phyloP scores from a whole-genome alignment of 2,888 invertebrate genomes.

The Geotrupes spiniger region DNA sequence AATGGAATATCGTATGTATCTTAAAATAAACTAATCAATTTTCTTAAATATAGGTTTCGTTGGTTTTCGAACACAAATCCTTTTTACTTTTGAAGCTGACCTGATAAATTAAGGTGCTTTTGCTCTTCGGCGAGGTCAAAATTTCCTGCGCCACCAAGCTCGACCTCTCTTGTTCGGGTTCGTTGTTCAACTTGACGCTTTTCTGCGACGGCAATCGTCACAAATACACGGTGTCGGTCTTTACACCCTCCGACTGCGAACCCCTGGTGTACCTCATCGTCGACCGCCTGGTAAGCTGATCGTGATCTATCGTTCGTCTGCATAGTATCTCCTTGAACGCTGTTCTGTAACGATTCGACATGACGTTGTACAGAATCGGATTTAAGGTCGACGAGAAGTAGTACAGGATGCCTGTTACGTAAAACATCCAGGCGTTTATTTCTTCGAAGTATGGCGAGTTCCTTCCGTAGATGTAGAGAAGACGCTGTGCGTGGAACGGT shows the following conservation, averaged over 20 bases:
- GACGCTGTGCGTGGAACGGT: constrained; percentile 89
- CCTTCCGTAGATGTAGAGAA: constrained; percentile 75
- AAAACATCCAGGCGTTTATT: constrained; percentile 77
- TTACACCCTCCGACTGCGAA: constrained; percentile 37
- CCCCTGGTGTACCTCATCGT: constrained; percentile 59
- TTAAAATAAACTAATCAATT: too few relatives aligned
- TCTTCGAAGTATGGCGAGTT: constrained; percentile 58
- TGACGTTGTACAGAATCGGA: constrained; percentile 83
- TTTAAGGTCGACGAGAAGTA: constrained; percentile 78
- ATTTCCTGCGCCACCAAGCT: neutral
- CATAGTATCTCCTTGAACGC: constrained; percentile 76
- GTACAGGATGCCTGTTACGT: constrained; percentile 76
- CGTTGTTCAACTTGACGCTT: neutral
- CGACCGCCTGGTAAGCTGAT: constrained; percentile 57
- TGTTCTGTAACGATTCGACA: constrained; percentile 70
- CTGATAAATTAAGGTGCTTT: neutral
- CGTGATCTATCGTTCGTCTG: constrained; percentile 52
- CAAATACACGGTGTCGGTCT: neutral
- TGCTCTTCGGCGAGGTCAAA: neutral
- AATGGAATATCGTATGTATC: too few relatives aligned
- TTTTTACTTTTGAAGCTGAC: neutral
- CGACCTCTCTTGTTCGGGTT: neutral
- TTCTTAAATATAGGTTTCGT: neutral
- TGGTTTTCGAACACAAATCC: neutral
- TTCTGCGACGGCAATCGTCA: neutral